Conservation (phyloP, 2,888 invertebrate genomes). For the Cheilosia pagana region DNA sequence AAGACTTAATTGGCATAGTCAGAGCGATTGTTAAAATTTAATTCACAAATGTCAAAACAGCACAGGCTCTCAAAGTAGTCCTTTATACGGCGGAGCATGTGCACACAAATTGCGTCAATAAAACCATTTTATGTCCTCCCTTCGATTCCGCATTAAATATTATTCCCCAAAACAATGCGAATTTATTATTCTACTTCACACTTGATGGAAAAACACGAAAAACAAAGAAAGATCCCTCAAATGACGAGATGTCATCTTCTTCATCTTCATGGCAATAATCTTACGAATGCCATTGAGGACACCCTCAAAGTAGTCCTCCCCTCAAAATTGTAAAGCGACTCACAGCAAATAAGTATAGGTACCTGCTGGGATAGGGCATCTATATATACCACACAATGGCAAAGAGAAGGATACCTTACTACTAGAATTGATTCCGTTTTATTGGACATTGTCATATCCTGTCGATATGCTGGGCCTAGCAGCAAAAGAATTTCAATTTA, state of each 20-base stretch:
- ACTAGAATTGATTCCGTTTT: conserved; percentile 41
- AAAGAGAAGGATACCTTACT: background rate
- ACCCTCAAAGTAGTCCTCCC: background rate
- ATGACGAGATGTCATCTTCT: background rate
- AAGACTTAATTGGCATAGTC: no score
- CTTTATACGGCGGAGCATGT: conserved; percentile 23
- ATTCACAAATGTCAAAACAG: no score
- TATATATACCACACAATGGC: no score
- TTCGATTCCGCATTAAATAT: conserved; percentile 3
- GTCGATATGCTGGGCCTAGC: conserved; percentile 16
- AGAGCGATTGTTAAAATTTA: no score
- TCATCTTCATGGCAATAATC: conserved; percentile 1
- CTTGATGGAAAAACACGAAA: conserved; percentile 12
- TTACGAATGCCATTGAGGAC: conserved; percentile 1
- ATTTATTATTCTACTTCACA: conserved; percentile 47
- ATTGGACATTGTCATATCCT: conserved; percentile 51
- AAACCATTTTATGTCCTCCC: conserved; percentile 15
- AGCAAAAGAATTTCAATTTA: conserved; percentile 45
- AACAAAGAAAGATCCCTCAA: background rate
- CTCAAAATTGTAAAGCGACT: conserved; percentile 6
- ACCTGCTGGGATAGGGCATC: background rate
- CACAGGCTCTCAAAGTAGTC: no score
- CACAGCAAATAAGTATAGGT: background rate
- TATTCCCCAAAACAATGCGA: conserved; percentile 25
- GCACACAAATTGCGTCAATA: conserved; percentile 41